These are phyloP conservation scores for Zosterops borbonicus DNA, from an alignment of 2,113 vertebrate genomes.

Conservation along the genomic window DNA sequence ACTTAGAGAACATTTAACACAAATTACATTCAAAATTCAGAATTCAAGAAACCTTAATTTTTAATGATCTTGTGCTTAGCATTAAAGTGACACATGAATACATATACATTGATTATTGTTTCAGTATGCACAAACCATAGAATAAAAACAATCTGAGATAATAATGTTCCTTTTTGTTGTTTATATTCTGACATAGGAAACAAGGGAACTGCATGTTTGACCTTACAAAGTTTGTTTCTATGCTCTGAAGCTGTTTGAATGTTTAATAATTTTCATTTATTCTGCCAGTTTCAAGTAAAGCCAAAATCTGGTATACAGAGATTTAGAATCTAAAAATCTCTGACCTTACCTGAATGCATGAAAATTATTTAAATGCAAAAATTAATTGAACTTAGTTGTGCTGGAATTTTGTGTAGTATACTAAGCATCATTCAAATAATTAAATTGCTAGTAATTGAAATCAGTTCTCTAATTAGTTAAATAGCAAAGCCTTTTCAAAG, in stretches of 20 bases:
- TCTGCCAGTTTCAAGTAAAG: not conserved
- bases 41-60: not conserved
- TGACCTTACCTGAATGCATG: not conserved
- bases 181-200: not conserved
- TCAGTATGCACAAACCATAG: not conserved
- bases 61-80: conserved; percentile 1
- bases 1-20: not conserved
- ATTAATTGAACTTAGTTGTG: not conserved
- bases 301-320: not conserved
- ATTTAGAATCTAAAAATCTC: not conserved
- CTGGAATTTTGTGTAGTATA: not conserved
- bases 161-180: not conserved
- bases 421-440: not conserved
- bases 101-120: not conserved
- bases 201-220: not conserved
- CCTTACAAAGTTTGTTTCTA: not conserved
- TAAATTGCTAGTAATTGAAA: not conserved
- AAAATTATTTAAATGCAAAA: not conserved
- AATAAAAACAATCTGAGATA: not conserved
- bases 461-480: not conserved
- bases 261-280: not conserved
- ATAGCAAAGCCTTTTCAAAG: not conserved
- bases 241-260: not conserved
- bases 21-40: not conserved
- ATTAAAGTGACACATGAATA: not conserved